Evolutionary conservation across 1,140 invertebrate species (phyloP).

Genomic region (Bombus vancouverensis): DNA sequence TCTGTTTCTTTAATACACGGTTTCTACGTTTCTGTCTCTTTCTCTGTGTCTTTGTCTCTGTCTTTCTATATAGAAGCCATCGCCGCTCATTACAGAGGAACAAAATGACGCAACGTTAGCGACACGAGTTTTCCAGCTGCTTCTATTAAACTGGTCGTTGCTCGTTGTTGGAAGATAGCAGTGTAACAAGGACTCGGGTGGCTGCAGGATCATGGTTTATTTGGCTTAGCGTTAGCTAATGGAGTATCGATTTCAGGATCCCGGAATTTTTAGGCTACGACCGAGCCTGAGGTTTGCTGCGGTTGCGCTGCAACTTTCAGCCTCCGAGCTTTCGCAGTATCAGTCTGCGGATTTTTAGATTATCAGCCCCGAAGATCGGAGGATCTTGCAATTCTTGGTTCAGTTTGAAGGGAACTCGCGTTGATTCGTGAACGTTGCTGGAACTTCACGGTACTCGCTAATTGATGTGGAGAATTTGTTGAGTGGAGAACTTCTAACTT

Average conservation of each 20-base stretch:
- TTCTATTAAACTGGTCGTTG: slow-evolving; percentile 1
- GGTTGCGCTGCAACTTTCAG: too few relatives aligned
- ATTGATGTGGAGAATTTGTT: too few relatives aligned
- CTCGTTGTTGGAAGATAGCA: neutral
- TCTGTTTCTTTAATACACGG: slow-evolving; percentile 52
- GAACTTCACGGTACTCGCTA: too few relatives aligned
- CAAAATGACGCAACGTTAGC: slow-evolving; percentile 32
- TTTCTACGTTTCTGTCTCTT: neutral
- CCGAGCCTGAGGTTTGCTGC: too few relatives aligned
- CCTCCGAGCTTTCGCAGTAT: too few relatives aligned
- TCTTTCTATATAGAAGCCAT: slow-evolving; percentile 1
- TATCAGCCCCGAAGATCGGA: too few relatives aligned
- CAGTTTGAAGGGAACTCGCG: too few relatives aligned
- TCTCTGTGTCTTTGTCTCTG: neutral
- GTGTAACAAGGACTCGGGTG: too few relatives aligned
- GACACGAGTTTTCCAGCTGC: neutral
- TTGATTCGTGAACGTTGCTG: too few relatives aligned
- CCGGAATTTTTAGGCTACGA: neutral
- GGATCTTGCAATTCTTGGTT: too few relatives aligned
- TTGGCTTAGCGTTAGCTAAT: neutral
- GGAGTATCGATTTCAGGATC: neutral
- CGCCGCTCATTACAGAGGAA: slow-evolving; percentile 35
- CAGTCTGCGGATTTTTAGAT: too few relatives aligned
- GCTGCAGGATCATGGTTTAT: neutral
- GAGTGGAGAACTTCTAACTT: too few relatives aligned